phyloP scores from a whole-genome alignment of 2,888 invertebrate genomes.

The Stratiomys singularior region DNA sequence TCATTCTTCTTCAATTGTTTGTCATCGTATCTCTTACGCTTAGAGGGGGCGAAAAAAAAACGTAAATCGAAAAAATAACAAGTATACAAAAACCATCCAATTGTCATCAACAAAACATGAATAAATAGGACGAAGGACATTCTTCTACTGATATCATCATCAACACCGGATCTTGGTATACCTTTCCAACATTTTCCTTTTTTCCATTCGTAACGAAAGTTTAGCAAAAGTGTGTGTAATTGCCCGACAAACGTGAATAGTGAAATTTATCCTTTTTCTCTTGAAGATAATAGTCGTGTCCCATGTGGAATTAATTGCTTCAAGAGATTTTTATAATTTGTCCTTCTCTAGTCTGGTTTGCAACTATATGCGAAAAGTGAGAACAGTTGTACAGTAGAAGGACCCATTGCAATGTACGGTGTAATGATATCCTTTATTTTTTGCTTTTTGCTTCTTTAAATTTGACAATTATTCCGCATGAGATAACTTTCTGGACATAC shows the following conservation, averaged over 20 bases:
- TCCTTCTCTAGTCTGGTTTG: background rate
- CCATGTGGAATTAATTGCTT: constrained; percentile 30
- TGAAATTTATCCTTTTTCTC: background rate
- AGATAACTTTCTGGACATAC: constrained; percentile 6
- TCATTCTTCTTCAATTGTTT: background rate
- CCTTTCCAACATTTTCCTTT: background rate
- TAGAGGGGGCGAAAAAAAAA: too few species aligned
- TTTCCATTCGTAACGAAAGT: background rate
- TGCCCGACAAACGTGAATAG: constrained; percentile 13
- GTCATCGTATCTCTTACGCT: background rate
- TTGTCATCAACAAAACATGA: background rate
- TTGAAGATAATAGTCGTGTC: constrained; percentile 4
- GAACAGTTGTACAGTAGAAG: background rate
- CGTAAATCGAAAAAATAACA: too few species aligned
- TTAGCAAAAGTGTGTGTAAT: constrained; percentile 21
- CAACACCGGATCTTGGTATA: constrained; percentile 3
- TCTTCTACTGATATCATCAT: background rate
- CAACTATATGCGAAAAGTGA: too few species aligned
- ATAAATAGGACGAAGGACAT: background rate
- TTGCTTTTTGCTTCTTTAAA: background rate
- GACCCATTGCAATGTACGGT: background rate
- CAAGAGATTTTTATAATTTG: background rate
- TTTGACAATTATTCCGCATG: constrained; percentile 31
- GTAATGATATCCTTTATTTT: background rate
- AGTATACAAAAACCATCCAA: background rate